Base-by-base conservation (phyloP, 2,888 invertebrate genomes). In the Dione juno region DNA sequence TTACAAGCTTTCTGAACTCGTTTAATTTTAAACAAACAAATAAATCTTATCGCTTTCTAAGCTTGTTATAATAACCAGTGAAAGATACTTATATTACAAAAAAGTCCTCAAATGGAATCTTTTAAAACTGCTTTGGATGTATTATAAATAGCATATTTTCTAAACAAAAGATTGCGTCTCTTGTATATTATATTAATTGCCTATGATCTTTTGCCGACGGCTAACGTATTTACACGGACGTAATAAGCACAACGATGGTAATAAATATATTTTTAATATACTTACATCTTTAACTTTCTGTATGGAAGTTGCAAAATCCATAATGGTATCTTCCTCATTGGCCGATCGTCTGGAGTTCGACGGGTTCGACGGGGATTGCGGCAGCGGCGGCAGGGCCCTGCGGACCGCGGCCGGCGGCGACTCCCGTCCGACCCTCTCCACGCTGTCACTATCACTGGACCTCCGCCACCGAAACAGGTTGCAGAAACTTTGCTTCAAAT, bases 261-360 rank as follows among this genome's bases (percentile, higher is more conserved):
- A 57, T 37, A 37, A 9, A 54, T 3, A 8, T 6, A n/a, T 54
- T 8, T 14, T 3, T 3, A 35, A 54, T 8, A 54, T 72, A 95
- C 97, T 95, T 93, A 98, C 98, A 93, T 98, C 97, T 94, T 98
- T 98, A 67, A 98, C 98, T 94, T 97, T 97, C 86, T 98, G 97
- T 82, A 98, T 97, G 79, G 97, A 98, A 40, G 97, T 96, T 52
- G 98, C 97, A 88, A 98, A 98, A 87, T 98, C 98, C 89, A 96
- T 95, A 53, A 95, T 93, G 0, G 93, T 91, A 65, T 94, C 94
- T 59, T 94, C 94, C 3, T 82, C 90, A 7, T 88, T 88, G 13
- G 82, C 84, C 3, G 76, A 72, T 11, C 82, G 72, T 14, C 87
- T 85, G 0, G 77, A 73, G 6, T 86, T 83, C 10, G 84, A 76